These are phyloP conservation scores for Erinaceus europaeus DNA, from an alignment of 2,113 vertebrate genomes.

Conservation along the genomic window DNA sequence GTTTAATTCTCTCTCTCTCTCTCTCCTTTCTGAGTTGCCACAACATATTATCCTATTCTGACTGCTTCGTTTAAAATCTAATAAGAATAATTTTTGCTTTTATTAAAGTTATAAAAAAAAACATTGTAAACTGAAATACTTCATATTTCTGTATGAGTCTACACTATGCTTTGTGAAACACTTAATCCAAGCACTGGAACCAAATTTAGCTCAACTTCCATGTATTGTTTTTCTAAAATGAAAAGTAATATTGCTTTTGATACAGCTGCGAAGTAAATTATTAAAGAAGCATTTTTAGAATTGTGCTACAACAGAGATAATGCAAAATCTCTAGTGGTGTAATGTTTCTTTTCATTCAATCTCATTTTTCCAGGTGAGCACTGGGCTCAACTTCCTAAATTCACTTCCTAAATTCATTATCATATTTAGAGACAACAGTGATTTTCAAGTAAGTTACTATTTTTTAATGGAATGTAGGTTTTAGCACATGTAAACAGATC, in stretches of 20 bases:
- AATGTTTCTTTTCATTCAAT: constrained; percentile 42
- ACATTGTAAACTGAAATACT: constrained; percentile 41
- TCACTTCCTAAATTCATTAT: constrained; percentile 39
- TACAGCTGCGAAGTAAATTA: constrained; percentile 46
- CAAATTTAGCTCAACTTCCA: constrained; percentile 37
- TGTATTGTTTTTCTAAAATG: constrained; percentile 3
- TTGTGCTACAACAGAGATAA: constrained; percentile 44
- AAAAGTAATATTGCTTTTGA: constrained; percentile 41
- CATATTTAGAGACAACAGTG: constrained; percentile 31
- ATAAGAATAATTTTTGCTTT: constrained; percentile 55
- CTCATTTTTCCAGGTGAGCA: constrained; percentile 33
- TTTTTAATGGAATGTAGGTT: constrained; percentile 1
- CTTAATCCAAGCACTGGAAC: constrained; percentile 15
- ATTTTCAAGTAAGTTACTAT: constrained; percentile 41
- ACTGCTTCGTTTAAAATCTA: constrained; percentile 28
- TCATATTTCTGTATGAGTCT: constrained; percentile 27
- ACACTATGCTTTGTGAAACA: constrained; percentile 8
- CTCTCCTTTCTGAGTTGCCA: neutral
- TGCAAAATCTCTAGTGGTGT: constrained; percentile 18
- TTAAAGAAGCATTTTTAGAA: constrained; percentile 43
- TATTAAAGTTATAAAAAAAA: constrained; percentile 54
- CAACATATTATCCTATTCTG: constrained; percentile 4
- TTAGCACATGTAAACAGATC: constrained; percentile 12
- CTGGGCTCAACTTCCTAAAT: neutral
- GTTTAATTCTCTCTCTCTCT: no score